Evolutionary conservation across 2,797 vertebrate species (phyloP).

Genomic region (Intellagama lesueurii): DNA sequence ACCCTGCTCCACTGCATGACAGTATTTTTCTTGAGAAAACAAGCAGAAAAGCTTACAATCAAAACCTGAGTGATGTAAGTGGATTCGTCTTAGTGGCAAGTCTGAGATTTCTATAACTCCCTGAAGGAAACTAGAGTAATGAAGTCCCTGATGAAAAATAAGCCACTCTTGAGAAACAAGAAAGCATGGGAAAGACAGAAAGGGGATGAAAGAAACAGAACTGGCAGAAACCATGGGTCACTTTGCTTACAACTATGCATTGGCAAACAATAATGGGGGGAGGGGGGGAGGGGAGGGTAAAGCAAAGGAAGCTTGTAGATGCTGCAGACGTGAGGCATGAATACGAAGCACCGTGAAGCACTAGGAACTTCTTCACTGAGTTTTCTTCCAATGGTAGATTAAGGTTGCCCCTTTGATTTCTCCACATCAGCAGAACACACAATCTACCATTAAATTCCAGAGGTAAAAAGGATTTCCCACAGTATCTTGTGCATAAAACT

Average conservation of each 20-base stretch:
- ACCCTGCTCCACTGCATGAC: not conserved
- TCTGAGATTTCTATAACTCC: slow-evolving; percentile 35
- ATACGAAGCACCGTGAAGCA: not conserved
- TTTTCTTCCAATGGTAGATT: not conserved
- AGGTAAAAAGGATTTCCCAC: slow-evolving; percentile 3
- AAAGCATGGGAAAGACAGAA: slow-evolving; percentile 29
- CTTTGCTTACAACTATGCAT: slow-evolving; percentile 23
- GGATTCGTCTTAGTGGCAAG: slow-evolving; percentile 52
- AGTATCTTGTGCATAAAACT: not conserved
- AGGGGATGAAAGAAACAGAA: not conserved
- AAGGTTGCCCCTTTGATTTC: not conserved
- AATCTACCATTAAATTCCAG: not conserved
- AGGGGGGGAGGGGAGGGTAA: not conserved
- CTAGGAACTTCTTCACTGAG: not conserved
- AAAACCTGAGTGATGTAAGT: slow-evolving; percentile 24
- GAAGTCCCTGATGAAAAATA: slow-evolving; percentile 60
- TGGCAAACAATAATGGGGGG: slow-evolving; percentile 21
- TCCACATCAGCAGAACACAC: not conserved
- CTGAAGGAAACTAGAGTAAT: slow-evolving; percentile 42
- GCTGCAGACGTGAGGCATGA: not conserved
- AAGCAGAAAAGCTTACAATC: slow-evolving; percentile 6
- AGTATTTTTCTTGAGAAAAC: slow-evolving; percentile 34
- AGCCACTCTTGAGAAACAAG: slow-evolving; percentile 39
- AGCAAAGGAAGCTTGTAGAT: slow-evolving; percentile 12
- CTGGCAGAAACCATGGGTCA: not conserved